A percentile compares a stretch with the other conserved stretches of the same genome.
phyloP scores from a whole-genome alignment of 1,140 invertebrate species.

The Mesaphorura yosii region DNA sequence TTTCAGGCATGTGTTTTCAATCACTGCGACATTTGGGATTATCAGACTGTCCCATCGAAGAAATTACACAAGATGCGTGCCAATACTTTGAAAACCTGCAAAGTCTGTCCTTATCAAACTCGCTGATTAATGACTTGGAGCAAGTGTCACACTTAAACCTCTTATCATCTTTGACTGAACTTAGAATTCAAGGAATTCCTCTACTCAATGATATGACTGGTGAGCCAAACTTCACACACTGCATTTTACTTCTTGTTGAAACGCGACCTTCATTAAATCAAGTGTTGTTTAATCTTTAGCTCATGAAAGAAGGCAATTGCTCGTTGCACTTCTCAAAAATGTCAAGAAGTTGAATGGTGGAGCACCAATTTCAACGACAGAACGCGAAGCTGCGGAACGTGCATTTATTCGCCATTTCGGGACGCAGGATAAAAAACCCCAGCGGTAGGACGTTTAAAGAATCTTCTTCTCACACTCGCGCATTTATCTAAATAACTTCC shows the following conservation, averaged over 20 bases:
- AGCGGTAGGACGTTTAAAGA: conserved; percentile 11
- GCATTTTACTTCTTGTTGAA: too few relatives aligned
- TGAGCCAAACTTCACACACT: too few relatives aligned
- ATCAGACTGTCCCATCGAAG: conserved; percentile 64
- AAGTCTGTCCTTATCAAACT: conserved; percentile 73
- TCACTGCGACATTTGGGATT: conserved; percentile 68
- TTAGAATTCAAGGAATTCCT: conserved; percentile 29
- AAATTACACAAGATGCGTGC: conserved; percentile 40
- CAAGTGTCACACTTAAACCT: conserved; percentile 70
- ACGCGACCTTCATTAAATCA: too few relatives aligned
- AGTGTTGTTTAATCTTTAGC: too few relatives aligned
- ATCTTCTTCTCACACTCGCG: background rate
- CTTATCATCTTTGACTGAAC: conserved; percentile 54
- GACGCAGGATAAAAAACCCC: conserved; percentile 68
- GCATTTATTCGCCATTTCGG: conserved; percentile 78
- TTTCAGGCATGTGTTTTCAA: conserved; percentile 48
- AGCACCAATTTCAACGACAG: conserved; percentile 64
- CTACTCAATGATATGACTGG: conserved; percentile 28
- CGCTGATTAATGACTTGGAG: conserved; percentile 67
- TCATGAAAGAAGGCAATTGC: conserved; percentile 67
- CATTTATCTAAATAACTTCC: background rate
- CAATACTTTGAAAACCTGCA: conserved; percentile 53
- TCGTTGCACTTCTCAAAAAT: conserved; percentile 76
- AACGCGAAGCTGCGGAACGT: conserved; percentile 81
- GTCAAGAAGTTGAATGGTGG: conserved; percentile 77